Evolutionary conservation across 1,140 invertebrate genomes (phyloP), one percentile per base, ranked within the genome.

Genomic region (Brachystomella parvula): DNA sequence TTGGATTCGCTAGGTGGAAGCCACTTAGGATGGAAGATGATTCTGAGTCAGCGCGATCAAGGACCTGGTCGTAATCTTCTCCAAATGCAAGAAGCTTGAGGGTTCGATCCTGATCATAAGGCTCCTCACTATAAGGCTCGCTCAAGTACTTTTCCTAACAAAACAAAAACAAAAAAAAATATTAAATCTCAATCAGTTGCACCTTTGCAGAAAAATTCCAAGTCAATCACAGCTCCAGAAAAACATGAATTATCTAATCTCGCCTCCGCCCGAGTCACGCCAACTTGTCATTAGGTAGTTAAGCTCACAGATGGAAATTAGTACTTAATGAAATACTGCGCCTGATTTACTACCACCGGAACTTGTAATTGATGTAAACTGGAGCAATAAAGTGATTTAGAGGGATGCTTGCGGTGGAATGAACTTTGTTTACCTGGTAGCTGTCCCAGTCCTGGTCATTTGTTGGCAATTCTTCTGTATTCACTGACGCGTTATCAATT

Each of bases 61-160:
- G 81, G 77, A 87, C 92, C 72, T 87, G 87, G 75, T 90, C 82
- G 78, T 94, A 94, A 79, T 94, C 91, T 77, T 94, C 92, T 32
- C 90, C 90, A 77, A 93, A 94, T 74, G 92, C 89, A 61, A 93
- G 77, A 17, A 94, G 79, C 69, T 84, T 83, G 57, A 87, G 82
- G 53, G 89, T 89, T 12, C 87, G 86, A 77, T 94, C 90, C 12
- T 32, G 57, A 77, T 94, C 91, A 21, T 87, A 85, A n/a, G 87
- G 84, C 35, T 82, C 80, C 79, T 94, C 92, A 65, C 90, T 93
- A 76, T 94, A 94, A 21, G 90, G 84, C 75, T 94, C 92, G 65
- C 90, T 93, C 76, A 90, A 85, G 76, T 94, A 94, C 77, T 92
- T 92, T 78, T 93, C 90, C 88, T 91, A 76, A 60, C 78, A 78